phyloP scores from a whole-genome alignment of 2,888 invertebrate species.

The Drosophila anomelani region DNA sequence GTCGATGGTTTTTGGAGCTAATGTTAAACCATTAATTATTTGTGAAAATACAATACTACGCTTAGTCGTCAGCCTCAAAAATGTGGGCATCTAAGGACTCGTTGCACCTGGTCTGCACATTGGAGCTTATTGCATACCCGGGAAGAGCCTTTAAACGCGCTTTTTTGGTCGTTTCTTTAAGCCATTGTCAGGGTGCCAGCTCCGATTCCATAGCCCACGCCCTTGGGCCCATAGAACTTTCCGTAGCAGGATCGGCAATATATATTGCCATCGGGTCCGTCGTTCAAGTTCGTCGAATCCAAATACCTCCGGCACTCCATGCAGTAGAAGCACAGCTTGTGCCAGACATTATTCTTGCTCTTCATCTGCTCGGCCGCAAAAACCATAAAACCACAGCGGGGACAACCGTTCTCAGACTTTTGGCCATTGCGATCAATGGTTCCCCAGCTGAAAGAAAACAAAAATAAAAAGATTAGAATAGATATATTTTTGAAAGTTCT shows the following conservation, averaged over 20 bases:
- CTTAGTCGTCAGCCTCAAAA: conserved; percentile 33
- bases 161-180: conserved; percentile 84
- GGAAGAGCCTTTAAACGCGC: conserved; percentile 17
- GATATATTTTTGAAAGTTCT: too few relatives aligned
- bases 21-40: conserved; percentile 1
- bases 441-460: conserved; percentile 86
- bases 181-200: conserved; percentile 95
- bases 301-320: conserved; percentile 93
- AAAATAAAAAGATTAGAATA: too few relatives aligned
- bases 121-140: conserved; percentile 25
- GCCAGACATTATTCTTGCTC: conserved; percentile 95
- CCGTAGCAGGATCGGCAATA: conserved; percentile 96
- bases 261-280: conserved; percentile 95
- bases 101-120: neutral
- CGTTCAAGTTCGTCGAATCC: conserved; percentile 95
- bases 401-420: conserved; percentile 92
- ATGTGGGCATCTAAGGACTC: conserved; percentile 28
- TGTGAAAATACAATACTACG: conserved; percentile 33
- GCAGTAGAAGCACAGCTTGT: conserved; percentile 97
- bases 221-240: conserved; percentile 93
- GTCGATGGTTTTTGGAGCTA: conserved; percentile 32
- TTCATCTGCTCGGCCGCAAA: conserved; percentile 98
- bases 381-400: conserved; percentile 94
- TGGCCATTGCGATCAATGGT: conserved; percentile 89
- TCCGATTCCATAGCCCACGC: conserved; percentile 95